Evolutionary conservation across 2,888 invertebrate genomes (phyloP).

Genomic region (Eutolmus rufibarbis): DNA sequence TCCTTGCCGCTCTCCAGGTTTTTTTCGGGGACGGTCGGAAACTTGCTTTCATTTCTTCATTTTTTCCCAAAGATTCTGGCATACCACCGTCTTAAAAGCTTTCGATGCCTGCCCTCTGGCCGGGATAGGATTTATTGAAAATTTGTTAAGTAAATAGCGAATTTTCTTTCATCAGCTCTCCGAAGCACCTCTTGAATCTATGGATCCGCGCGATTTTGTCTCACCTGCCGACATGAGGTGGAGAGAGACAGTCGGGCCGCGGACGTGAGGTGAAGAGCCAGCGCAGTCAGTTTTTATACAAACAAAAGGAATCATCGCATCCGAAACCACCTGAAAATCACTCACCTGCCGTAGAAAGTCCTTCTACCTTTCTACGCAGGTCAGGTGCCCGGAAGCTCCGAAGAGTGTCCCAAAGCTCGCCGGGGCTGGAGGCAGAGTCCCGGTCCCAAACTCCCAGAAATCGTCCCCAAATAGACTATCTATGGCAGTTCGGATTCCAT

Average conservation of each 20-base stretch:
- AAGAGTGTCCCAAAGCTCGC: neutral
- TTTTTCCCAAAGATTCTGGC: neutral
- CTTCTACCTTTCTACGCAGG: neutral
- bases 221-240: neutral
- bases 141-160: constrained; percentile 3
- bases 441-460: neutral
- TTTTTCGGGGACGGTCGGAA: neutral
- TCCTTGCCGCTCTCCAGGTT: neutral
- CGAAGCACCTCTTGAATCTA: neutral
- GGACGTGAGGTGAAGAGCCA: neutral
- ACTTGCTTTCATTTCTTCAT: neutral
- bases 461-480: neutral
- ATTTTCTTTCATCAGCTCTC: neutral
- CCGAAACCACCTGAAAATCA: neutral
- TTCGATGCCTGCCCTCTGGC: neutral
- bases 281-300: neutral
- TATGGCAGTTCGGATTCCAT: neutral
- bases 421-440: neutral
- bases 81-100: neutral
- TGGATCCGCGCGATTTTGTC: neutral
- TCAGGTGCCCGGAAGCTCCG: neutral
- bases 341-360: constrained; percentile 12
- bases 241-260: neutral
- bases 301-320: neutral
- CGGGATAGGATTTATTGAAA: neutral